Evolutionary conservation across 2,113 vertebrate species (phyloP), one percentile per base, ranked within the genome.

Genomic region (Protobothrops mucrosquamatus): DNA sequence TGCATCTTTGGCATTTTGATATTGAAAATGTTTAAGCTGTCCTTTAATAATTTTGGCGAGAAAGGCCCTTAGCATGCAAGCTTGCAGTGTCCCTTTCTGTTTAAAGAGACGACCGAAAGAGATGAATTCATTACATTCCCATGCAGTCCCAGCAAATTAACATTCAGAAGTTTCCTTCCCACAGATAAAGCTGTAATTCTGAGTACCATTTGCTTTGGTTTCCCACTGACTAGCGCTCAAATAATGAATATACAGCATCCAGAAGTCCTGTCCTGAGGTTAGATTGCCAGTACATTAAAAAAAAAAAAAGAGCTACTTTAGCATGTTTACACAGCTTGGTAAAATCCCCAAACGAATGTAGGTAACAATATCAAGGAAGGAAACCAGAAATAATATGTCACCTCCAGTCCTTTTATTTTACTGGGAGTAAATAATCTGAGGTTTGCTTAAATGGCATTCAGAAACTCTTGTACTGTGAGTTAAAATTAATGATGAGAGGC

Each of bases 271-370:
- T 94, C 91, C 94, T 94, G 43, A 89, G 61, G 91, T 92, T 92
- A 94, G 94, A 93, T 43, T 95, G 93, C 94, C 91, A 94, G 86
- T 54, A 85, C 54, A 89, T 91, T 56, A 1, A 55, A 55, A 55
- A 55, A 55, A 46, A 46, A 46, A 46, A 48, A 46, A 46, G 4
- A 3, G 93, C 94, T 96, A 96, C 89, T 95, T 97, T 95, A 93
- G 54, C 91, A 95, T 94, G 93, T 97, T 94, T 87, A n/a, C 85
- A 93, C 95, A 94, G 91, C 96, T 95, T 97, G 95, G 96, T 94
- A 96, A 95, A 93, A 94, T 22, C 55, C 92, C 95, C 96, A 97
- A 96, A 89, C 88, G 95, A 97, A 95, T 92, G 94, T 95, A 96
- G 96, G 95, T 94, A 95, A 90, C 23, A 94, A 85, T 94, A 97